These are phyloP conservation scores for Tipula unca DNA, from an alignment of 2,888 invertebrate species.

Conservation along the genomic window DNA sequence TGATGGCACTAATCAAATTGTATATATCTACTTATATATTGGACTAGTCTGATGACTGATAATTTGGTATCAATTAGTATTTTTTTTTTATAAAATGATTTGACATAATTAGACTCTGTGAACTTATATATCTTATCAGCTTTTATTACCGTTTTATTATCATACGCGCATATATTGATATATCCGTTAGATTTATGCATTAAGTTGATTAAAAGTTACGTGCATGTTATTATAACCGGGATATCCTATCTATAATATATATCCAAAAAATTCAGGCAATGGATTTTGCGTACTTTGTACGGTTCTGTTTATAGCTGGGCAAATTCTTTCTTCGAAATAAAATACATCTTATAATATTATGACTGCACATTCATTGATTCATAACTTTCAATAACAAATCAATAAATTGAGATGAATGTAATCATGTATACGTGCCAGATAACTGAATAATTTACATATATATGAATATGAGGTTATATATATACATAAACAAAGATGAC, in stretches of 20 bases:
- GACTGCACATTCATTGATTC: neutral
- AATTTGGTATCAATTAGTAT: neutral
- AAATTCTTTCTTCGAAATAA: too few species aligned
- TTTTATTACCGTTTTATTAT: too few species aligned
- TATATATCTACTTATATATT: too few species aligned
- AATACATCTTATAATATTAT: neutral
- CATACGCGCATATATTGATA: too few species aligned
- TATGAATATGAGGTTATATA: neutral
- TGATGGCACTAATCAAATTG: neutral
- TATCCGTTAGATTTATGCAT: too few species aligned
- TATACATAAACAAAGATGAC: neutral
- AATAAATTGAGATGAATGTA: neutral
- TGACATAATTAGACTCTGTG: neutral
- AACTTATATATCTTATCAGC: neutral
- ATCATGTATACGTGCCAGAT: neutral
- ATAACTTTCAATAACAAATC: neutral
- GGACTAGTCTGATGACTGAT: neutral
- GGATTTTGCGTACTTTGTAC: neutral
- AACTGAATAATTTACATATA: neutral
- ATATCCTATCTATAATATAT: neutral
- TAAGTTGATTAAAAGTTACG: too few species aligned
- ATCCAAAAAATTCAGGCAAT: neutral
- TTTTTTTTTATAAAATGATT: neutral
- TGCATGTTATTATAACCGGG: neutral
- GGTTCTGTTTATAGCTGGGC: neutral